Evolutionary conservation across 35 echinoderm and acorn worm genomes (phyloP).

Genomic region (Ptychodera flava): DNA sequence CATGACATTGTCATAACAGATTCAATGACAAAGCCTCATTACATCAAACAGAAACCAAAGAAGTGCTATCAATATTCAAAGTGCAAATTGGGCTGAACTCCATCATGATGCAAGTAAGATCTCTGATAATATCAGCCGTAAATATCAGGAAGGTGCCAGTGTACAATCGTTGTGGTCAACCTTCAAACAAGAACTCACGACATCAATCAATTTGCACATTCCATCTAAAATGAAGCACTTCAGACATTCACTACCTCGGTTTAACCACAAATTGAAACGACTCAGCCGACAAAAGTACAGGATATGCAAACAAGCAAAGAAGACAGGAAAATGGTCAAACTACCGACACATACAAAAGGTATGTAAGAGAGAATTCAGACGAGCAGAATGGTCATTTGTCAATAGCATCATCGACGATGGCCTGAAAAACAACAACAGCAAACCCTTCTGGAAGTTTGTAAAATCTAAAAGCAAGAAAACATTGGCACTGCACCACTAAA

Average conservation of each 20-base stretch:
- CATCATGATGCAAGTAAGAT: too few species aligned
- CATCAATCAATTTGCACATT: not conserved
- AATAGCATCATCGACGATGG: constrained; percentile 31
- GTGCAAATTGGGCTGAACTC: constrained; percentile 10
- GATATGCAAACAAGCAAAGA: constrained; percentile 8
- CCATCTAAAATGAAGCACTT: not conserved
- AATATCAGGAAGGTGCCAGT: not conserved
- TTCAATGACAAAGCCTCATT: not conserved
- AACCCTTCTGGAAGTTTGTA: constrained; percentile 36
- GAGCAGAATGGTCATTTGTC: not conserved
- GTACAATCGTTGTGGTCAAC: not conserved
- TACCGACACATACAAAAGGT: not conserved
- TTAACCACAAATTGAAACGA: not conserved
- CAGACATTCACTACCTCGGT: constrained; percentile 15
- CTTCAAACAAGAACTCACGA: constrained; percentile 5
- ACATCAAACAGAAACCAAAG: constrained; percentile 17
- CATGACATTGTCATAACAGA: constrained; percentile 27
- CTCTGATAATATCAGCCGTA: constrained; percentile 4
- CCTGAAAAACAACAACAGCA: constrained; percentile 34
- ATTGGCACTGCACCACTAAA: constrained; percentile 16
- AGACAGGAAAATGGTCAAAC: not conserved
- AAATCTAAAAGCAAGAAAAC: constrained; percentile 31
- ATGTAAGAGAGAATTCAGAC: not conserved
- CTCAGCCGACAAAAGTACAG: not conserved
- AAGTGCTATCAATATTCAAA: constrained; percentile 14